Conservation (phyloP, 2,113 vertebrate genomes). For the Amphiprion ocellaris region DNA sequence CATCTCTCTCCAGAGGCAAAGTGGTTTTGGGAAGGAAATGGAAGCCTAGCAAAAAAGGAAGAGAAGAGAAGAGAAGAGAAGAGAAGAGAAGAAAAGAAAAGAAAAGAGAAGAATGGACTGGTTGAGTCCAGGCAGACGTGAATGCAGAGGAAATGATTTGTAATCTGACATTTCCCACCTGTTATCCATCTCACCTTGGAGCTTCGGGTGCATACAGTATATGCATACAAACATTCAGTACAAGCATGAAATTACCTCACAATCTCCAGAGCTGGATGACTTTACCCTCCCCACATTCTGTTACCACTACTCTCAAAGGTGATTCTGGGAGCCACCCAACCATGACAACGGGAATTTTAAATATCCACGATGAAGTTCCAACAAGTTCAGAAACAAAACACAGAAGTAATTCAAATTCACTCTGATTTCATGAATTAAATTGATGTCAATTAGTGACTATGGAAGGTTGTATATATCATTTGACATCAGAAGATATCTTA, state of each 20-base stretch:
- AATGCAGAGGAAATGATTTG: conserved; percentile 38
- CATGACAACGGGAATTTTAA: not conserved
- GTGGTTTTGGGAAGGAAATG: conserved; percentile 58
- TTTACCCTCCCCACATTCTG: not conserved
- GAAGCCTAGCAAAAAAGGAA: conserved; percentile 51
- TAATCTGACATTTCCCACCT: conserved; percentile 58
- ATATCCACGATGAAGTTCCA: not conserved
- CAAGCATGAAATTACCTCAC: not conserved
- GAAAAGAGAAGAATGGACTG: not conserved
- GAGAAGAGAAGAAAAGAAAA: not conserved
- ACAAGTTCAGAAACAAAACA: conserved; percentile 3
- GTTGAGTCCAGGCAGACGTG: conserved; percentile 4
- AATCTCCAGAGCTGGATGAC: not conserved
- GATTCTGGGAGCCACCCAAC: not conserved
- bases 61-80: too few relatives aligned
- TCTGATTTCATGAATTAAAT: not conserved
- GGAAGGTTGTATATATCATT: not conserved
- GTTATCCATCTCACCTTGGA: conserved; percentile 25
- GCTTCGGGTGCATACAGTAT: conserved; percentile 56
- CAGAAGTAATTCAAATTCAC: not conserved
- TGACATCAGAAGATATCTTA: not conserved
- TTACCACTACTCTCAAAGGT: not conserved
- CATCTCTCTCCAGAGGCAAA: conserved; percentile 65
- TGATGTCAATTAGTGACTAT: not conserved
- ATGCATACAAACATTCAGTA: not conserved